These are phyloP conservation scores for Tauraco erythrolophus DNA, from an alignment of 2,113 vertebrate species.

Conservation along the genomic window DNA sequence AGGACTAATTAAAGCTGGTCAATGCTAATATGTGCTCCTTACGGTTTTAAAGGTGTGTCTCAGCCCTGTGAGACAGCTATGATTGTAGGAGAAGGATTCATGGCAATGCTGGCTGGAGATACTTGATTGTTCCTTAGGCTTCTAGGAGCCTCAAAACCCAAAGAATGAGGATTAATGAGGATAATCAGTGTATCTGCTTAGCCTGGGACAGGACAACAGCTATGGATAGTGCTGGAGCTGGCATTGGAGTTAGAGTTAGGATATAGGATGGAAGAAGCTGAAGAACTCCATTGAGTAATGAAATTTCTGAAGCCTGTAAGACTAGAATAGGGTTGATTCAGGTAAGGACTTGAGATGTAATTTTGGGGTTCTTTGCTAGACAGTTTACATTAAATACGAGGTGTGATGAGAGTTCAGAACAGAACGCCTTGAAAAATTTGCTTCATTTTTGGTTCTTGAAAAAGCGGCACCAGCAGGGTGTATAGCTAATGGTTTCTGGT, in stretches of 20 bases:
- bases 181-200: neutral
- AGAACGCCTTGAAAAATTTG: neutral
- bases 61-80: neutral
- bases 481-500: neutral
- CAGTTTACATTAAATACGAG: neutral
- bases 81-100: neutral
- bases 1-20: neutral
- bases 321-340: neutral
- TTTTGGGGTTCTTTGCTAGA: neutral
- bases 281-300: neutral
- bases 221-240: neutral
- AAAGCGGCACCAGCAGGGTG: neutral
- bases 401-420: neutral
- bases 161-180: neutral
- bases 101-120: neutral
- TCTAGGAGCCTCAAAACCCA: neutral
- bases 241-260: neutral
- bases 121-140: neutral
- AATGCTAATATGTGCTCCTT: neutral
- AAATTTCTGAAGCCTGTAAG: neutral
- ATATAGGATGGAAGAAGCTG: neutral
- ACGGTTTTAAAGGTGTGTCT: neutral
- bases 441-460: neutral
- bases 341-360: neutral
- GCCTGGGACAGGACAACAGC: neutral